A percentile compares a stretch with the other conserved stretches of the same genome.
phyloP scores from a whole-genome alignment of 2,113 vertebrate genomes.

The Herpetotheres cachinnans region DNA sequence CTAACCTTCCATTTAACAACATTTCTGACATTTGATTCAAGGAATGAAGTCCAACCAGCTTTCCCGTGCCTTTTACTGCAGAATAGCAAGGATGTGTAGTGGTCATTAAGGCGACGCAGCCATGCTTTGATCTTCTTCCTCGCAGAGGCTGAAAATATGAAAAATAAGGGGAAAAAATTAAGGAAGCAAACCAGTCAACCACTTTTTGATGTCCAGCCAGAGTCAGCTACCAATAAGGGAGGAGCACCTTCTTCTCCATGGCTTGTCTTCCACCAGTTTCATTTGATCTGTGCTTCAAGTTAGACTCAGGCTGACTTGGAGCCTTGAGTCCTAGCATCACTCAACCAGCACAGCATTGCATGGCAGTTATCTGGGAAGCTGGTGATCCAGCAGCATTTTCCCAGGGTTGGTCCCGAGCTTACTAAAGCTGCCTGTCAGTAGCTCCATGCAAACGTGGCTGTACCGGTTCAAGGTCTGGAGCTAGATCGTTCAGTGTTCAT shows the following conservation, averaged over 20 bases:
- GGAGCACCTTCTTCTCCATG: neutral
- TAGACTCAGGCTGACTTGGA: neutral
- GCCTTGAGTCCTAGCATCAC: neutral
- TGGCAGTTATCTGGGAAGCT: neutral
- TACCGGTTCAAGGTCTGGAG: constrained; percentile 5
- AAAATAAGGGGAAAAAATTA: neutral
- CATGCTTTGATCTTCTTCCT: constrained; percentile 33
- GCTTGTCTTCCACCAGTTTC: neutral
- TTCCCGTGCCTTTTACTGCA: neutral
- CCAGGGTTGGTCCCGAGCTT: neutral
- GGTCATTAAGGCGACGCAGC: neutral
- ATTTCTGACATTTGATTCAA: constrained; percentile 41
- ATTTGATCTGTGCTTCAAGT: neutral
- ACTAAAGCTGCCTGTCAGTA: neutral
- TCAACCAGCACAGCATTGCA: neutral
- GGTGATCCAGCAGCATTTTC: neutral
- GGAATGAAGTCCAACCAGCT: constrained; percentile 55
- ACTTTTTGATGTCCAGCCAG: neutral
- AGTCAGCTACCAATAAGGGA: neutral
- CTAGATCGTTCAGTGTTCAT: accelerated
- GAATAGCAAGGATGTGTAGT: constrained; percentile 11
- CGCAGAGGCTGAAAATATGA: constrained; percentile 1
- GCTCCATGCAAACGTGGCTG: neutral
- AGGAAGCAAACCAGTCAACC: neutral
- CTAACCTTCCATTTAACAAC: constrained; percentile 66